Conservation (phyloP, 1,140 invertebrate species). For the Magallana ariakensis region DNA sequence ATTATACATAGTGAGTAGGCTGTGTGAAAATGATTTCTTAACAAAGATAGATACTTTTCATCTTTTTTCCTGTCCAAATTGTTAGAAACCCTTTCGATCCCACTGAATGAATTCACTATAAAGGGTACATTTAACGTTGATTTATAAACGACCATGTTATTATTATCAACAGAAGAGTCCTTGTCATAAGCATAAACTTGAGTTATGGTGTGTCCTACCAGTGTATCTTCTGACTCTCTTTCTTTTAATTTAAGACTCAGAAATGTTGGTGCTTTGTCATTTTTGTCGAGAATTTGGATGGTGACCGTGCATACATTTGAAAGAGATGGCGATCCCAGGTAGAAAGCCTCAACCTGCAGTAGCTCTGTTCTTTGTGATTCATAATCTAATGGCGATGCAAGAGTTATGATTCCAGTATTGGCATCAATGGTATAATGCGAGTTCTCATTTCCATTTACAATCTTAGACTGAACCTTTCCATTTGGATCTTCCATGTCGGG, state of each 20-base stretch:
- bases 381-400: slow-evolving; percentile 84
- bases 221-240: slow-evolving; percentile 53
- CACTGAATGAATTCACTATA: slow-evolving; percentile 59
- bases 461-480: slow-evolving; percentile 55
- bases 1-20: too few relatives aligned
- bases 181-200: slow-evolving; percentile 60
- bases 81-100: slow-evolving; percentile 59
- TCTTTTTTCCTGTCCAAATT: slow-evolving; percentile 60
- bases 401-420: slow-evolving; percentile 57
- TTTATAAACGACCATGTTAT: slow-evolving; percentile 57
- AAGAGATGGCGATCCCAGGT: slow-evolving; percentile 57
- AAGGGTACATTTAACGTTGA: slow-evolving; percentile 52
- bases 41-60: not conserved
- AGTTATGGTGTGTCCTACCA: slow-evolving; percentile 49
- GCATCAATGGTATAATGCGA: slow-evolving; percentile 53
- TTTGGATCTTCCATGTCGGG: slow-evolving; percentile 55
- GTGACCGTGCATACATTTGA: slow-evolving; percentile 49
- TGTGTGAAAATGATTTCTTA: not conserved
- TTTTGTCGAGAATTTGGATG: slow-evolving; percentile 60
- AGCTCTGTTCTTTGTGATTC: slow-evolving; percentile 85
- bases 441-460: slow-evolving; percentile 56
- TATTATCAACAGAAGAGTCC: slow-evolving; percentile 48
- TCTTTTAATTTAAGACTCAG: slow-evolving; percentile 56
- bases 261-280: slow-evolving; percentile 68
- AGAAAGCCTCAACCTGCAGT: slow-evolving; percentile 58